Evolutionary conservation across 2,113 vertebrate species (phyloP).

Genomic region (Rhinopomastus cyanomelas): DNA sequence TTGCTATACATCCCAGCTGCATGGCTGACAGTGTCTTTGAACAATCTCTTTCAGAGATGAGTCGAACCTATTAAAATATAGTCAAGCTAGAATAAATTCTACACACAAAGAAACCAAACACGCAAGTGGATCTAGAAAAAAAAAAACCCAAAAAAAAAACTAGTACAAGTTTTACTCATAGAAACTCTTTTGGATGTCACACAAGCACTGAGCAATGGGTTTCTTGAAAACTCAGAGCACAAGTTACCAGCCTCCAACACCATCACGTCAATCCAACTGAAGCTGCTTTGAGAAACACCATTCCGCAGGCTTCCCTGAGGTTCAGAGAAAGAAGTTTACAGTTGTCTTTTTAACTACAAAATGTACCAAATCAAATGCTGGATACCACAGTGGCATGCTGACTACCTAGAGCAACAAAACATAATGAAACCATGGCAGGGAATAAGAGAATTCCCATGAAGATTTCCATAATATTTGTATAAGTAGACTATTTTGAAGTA

Average conservation of each 20-base stretch:
- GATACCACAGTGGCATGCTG: background rate
- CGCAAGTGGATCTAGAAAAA: background rate
- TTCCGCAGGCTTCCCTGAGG: background rate
- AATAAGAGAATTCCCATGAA: background rate
- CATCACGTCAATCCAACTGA: no score
- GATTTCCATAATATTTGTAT: background rate
- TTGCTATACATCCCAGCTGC: slow-evolving; percentile 74
- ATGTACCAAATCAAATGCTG: background rate
- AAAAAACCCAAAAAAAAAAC: background rate
- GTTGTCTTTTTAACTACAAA: background rate
- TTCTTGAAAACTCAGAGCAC: background rate
- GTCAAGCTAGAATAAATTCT: background rate
- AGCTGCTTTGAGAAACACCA: background rate
- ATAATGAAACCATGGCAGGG: background rate
- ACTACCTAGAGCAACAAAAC: background rate
- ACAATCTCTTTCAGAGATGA: slow-evolving; percentile 79
- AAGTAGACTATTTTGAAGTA: background rate
- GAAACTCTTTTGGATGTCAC: background rate
- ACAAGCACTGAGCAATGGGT: background rate
- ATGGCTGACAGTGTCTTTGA: slow-evolving; percentile 71
- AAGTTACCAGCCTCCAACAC: background rate
- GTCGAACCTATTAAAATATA: slow-evolving; percentile 76
- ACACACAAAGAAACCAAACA: background rate
- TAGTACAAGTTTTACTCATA: background rate
- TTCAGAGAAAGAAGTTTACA: background rate